Evolutionary conservation across 2,113 vertebrate genomes (phyloP).

Genomic region (Theristicus caerulescens): DNA sequence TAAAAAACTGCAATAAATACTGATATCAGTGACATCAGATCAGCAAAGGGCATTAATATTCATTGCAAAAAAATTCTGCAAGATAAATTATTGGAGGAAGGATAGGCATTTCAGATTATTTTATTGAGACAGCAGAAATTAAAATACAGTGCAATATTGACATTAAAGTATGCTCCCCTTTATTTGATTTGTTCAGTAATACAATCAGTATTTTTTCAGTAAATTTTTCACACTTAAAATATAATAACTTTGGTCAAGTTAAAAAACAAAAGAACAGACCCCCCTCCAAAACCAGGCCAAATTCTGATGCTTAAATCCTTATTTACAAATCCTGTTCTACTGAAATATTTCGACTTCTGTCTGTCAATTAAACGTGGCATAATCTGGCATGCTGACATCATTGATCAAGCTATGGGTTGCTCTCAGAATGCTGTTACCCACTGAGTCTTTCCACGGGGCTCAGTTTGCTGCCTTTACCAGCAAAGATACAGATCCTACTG

Average conservation of each 20-base stretch:
- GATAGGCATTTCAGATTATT: conserved; percentile 14
- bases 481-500: not conserved
- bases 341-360: not conserved
- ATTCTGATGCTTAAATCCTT: not conserved
- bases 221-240: not conserved
- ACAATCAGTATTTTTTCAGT: not conserved
- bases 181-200: not conserved
- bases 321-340: not conserved
- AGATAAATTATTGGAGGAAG: conserved; percentile 9
- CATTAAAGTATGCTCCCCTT: not conserved
- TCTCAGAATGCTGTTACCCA: not conserved
- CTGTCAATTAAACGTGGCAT: not conserved
- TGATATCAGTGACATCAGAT: not conserved
- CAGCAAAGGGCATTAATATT: conserved; percentile 46
- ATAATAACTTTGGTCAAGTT: not conserved
- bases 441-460: not conserved
- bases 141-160: not conserved
- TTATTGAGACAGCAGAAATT: conserved; percentile 54
- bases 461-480: not conserved
- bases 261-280: not conserved
- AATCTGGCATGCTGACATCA: not conserved
- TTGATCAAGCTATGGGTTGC: not conserved
- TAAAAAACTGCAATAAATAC: conserved; percentile 31
- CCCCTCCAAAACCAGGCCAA: not conserved
- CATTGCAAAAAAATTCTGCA: not conserved